Conservation (phyloP, 64 coral and sea anemone species). For the Actinia tenebrosa region DNA sequence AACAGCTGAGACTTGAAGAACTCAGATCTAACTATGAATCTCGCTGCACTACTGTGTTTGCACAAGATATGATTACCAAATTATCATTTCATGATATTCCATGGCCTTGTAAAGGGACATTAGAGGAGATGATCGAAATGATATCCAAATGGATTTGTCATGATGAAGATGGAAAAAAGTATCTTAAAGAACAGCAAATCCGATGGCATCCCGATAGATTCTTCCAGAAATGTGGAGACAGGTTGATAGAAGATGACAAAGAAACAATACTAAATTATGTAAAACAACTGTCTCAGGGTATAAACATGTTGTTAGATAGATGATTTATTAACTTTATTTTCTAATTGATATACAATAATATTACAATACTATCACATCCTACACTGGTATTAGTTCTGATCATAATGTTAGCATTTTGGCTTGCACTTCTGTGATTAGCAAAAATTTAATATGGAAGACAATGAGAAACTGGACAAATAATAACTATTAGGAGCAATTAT, state of each 20-base stretch:
- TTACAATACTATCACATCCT: too few species aligned
- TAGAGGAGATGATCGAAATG: constrained; percentile 43
- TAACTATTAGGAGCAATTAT: too few species aligned
- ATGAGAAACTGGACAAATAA: too few species aligned
- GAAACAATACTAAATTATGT: constrained; percentile 70
- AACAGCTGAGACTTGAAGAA: constrained; percentile 20
- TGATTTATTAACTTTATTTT: too few species aligned
- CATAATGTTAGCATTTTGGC: too few species aligned
- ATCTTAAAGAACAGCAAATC: constrained; percentile 85
- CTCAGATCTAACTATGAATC: constrained; percentile 56
- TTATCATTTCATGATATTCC: constrained; percentile 59
- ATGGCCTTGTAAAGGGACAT: constrained; percentile 70
- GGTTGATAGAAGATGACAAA: constrained; percentile 43
- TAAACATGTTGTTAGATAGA: constrained; percentile 62
- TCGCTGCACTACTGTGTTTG: constrained; percentile 57
- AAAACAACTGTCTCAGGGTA: constrained; percentile 80
- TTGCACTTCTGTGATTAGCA: too few species aligned
- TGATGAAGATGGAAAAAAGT: constrained; percentile 52
- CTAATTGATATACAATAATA: too few species aligned
- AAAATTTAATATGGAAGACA: too few species aligned
- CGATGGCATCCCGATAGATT: constrained; percentile 92
- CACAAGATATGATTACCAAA: background rate
- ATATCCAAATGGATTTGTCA: constrained; percentile 52
- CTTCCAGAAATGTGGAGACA: constrained; percentile 71
- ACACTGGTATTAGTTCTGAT: too few species aligned